A percentile compares a stretch with the other conserved stretches of the same genome.
Evolutionary conservation across 2,113 vertebrate species (phyloP).

Genomic region (Climacteris rufus): DNA sequence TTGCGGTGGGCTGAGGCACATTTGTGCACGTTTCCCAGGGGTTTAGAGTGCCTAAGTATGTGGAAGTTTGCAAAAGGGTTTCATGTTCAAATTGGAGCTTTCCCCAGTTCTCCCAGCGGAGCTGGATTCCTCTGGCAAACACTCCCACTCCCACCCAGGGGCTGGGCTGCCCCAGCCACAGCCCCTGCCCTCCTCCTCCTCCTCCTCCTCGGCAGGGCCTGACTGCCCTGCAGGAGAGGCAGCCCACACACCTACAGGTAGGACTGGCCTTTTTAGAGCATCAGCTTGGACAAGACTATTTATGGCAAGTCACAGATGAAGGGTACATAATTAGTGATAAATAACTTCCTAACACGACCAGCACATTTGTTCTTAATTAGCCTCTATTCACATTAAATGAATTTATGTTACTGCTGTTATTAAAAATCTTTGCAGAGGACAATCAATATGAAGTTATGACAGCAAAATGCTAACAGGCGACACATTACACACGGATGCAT

Average conservation of each 20-base stretch:
- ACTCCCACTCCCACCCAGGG: neutral
- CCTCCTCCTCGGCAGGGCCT: neutral
- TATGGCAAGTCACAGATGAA: neutral
- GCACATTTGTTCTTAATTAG: slow-evolving; percentile 48
- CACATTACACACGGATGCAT: neutral
- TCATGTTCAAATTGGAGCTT: neutral
- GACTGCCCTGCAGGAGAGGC: neutral
- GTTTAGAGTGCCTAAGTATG: neutral
- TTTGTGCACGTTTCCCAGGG: neutral
- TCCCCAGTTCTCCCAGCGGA: neutral
- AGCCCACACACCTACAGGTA: neutral
- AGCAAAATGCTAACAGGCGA: slow-evolving; percentile 17
- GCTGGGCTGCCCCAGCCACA: neutral
- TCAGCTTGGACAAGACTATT: neutral
- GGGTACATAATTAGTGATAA: neutral
- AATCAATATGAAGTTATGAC: neutral
- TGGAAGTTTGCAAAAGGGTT: neutral
- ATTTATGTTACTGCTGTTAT: slow-evolving; percentile 6
- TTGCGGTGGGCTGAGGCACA: neutral
- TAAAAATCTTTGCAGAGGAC: slow-evolving; percentile 43
- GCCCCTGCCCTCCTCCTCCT: neutral
- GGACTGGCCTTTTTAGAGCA: neutral
- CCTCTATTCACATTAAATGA: neutral
- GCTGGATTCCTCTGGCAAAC: neutral
- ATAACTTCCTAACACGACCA: neutral